phyloP scores from a whole-genome alignment of 2,888 invertebrate species.

The Autographa pulchrina region DNA sequence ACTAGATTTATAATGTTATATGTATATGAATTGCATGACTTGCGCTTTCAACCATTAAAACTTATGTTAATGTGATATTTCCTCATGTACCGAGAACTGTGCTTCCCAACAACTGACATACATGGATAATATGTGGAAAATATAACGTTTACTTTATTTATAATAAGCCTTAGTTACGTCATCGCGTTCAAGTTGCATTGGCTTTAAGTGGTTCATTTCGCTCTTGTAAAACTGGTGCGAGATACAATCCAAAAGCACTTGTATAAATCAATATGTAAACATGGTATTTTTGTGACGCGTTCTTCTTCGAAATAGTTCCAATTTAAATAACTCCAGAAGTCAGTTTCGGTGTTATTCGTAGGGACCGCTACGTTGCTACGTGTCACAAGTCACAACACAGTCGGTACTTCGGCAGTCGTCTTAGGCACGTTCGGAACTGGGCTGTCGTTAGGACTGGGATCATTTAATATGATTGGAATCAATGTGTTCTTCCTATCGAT shows the following conservation, averaged over 20 bases:
- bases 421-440: conserved; percentile 42
- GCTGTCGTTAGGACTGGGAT: conserved; percentile 26
- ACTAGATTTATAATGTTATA: not conserved
- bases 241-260: not conserved
- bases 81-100: not conserved
- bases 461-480: conserved; percentile 57
- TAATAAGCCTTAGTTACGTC: conserved; percentile 1
- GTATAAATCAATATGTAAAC: not conserved
- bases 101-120: not conserved
- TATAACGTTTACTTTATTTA: not conserved
- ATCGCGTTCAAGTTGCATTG: not conserved
- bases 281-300: not conserved
- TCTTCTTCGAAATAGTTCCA: not conserved
- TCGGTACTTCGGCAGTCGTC: conserved; percentile 12
- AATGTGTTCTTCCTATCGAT: conserved; percentile 69
- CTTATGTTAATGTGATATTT: not conserved
- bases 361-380: conserved; percentile 21
- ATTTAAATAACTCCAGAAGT: not conserved
- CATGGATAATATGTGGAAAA: not conserved
- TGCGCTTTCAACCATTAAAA: conserved; percentile 5
- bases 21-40: not conserved
- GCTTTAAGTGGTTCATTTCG: not conserved
- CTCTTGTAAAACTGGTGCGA: conserved; percentile 1
- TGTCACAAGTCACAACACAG: conserved; percentile 49
- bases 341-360: conserved; percentile 2